These are phyloP conservation scores for Drosophila sulfurigaster DNA, from an alignment of 1,140 invertebrate species.

Conservation along the genomic window DNA sequence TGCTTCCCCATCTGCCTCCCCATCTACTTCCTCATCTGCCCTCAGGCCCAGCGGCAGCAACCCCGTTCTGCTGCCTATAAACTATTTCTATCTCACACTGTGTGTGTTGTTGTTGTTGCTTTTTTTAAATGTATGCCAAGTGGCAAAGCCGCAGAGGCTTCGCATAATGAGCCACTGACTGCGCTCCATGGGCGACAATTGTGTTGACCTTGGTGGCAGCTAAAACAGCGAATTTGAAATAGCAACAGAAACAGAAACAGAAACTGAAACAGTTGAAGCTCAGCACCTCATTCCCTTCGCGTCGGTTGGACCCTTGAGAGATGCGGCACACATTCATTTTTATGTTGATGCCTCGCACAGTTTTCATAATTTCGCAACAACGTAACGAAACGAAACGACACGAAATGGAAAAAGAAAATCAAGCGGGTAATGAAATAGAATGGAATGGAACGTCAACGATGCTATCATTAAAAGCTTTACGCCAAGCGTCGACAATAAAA, in stretches of 20 bases:
- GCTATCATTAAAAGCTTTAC: slow-evolving; percentile 74
- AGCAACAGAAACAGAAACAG: slow-evolving; percentile 4
- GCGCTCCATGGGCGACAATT: slow-evolving; percentile 53
- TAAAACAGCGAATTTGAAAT: slow-evolving; percentile 30
- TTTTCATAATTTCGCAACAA: slow-evolving; percentile 65
- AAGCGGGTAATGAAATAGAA: slow-evolving; percentile 4
- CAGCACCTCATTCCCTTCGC: neutral
- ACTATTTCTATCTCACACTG: neutral
- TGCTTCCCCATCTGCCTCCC: neutral
- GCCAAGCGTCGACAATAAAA: slow-evolving; percentile 71
- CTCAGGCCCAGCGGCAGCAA: no score
- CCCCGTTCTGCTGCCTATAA: neutral
- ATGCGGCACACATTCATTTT: neutral
- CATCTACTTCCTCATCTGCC: neutral
- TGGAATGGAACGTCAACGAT: slow-evolving; percentile 26
- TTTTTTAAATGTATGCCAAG: slow-evolving; percentile 74
- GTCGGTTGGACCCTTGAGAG: neutral
- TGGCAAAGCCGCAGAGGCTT: slow-evolving; percentile 65
- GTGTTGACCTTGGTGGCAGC: slow-evolving; percentile 62
- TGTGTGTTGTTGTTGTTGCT: neutral
- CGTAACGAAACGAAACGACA: slow-evolving; percentile 25
- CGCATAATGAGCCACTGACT: slow-evolving; percentile 71
- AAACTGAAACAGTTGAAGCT: neutral
- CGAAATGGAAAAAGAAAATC: slow-evolving; percentile 19
- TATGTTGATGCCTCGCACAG: slow-evolving; percentile 44